Base-by-base conservation (phyloP, 2,888 invertebrate species). In the Hoplodrina blanda region DNA sequence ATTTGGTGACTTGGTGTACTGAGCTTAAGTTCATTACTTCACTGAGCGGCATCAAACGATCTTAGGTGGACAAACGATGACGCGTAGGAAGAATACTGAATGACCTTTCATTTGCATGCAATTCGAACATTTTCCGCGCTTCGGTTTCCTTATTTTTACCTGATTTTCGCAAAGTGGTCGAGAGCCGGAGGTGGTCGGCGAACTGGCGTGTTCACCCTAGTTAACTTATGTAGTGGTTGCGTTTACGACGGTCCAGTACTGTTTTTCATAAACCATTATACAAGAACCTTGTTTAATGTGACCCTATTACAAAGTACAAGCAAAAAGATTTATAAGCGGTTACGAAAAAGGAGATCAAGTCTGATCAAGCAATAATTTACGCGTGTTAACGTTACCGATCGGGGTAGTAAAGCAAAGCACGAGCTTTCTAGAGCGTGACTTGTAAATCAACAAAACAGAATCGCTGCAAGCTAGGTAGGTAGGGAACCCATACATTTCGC, bases 391-490 rank as follows among this genome's bases (percentile, higher is more conserved):
- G 75, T 80, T 83, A 87, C 78, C 86, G 85, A 86, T 84, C 82
- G 78, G 80, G 85, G 87, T 86, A 87, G 81, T 81, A 86, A 85
- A 88, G 85, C 81, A 86, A 86, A 89, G 85, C 90, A 89, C 89
- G 88, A 90, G 85, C 90, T 90, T 89, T 89, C 88, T 88, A 88
- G 84, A 90, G 87, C 91, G 90, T 92, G 91, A 91, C 89, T 91
- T 90, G 90, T 91, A 91, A 91, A 93, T 92, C 90, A 87, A 83
- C 68, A 66, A 84, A 87, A 87, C 84, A 82, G 78, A 62, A 83
- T 87, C 83, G 82, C 68, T 81, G 77, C 76, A 72, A 80, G 70
- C 78, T 83, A 76, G 73, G 76, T 78, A 72, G 65, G 78, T 76
- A 73, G 73, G 78, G 81, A 80, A 84, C 76, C 81, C 82, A 88